These are phyloP conservation scores for Cossypha caffra DNA, from an alignment of 2,797 vertebrate genomes.

Conservation along the genomic window DNA sequence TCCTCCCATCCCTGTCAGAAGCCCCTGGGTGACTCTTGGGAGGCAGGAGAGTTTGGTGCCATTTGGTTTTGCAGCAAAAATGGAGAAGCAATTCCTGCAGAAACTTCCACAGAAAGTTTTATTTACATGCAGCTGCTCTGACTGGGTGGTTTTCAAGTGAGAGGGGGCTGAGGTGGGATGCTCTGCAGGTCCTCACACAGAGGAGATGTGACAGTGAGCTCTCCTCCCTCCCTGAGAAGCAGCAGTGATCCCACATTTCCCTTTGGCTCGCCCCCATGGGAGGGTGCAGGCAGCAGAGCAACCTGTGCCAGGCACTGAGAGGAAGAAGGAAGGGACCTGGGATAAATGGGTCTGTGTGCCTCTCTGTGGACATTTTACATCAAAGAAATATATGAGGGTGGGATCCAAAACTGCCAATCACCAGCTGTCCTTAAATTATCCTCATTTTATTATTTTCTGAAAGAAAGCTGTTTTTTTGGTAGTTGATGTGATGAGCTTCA, in stretches of 20 bases:
- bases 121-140: neutral
- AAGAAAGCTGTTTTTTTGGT: neutral
- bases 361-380: neutral
- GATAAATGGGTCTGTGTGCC: neutral
- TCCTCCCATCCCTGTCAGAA: neutral
- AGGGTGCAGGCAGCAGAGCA: neutral
- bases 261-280: accelerated
- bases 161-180: neutral
- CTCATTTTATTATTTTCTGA: neutral
- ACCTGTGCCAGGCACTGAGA: neutral
- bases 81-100: neutral
- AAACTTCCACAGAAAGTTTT: neutral
- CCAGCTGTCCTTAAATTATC: neutral
- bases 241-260: accelerated
- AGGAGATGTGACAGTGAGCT: accelerated
- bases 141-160: neutral
- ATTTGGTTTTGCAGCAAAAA: neutral
- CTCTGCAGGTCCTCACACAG: neutral
- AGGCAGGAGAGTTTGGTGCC: neutral
- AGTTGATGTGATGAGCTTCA: neutral
- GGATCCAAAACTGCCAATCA: neutral
- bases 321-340: neutral
- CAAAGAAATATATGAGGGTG: neutral
- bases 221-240: neutral
- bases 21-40: neutral